These are phyloP conservation scores for Prosopocoilus inquinatus DNA, from an alignment of 2,888 invertebrate genomes.

Conservation along the genomic window DNA sequence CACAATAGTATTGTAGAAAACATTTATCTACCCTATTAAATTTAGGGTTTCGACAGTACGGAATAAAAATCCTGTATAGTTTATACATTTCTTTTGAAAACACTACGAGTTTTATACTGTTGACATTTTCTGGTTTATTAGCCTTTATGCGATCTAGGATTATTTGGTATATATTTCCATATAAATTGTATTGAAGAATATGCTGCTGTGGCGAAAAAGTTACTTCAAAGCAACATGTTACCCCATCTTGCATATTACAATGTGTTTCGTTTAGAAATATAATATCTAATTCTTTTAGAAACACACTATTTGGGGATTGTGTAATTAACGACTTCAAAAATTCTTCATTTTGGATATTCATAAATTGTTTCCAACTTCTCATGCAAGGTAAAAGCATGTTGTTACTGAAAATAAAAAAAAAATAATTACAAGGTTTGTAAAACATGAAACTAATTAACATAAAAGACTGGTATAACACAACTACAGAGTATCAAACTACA, in stretches of 20 bases:
- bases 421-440: constrained; percentile 3
- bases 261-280: not conserved
- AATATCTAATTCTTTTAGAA: constrained; percentile 1
- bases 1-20: not conserved
- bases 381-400: not conserved
- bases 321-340: not conserved
- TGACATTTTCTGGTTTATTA: constrained; percentile 3
- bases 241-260: not conserved
- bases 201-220: not conserved
- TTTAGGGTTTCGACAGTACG: not conserved
- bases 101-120: not conserved
- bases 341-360: too few relatives aligned
- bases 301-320: not conserved
- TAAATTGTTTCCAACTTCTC: not conserved
- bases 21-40: constrained; percentile 1
- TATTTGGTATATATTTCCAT: constrained; percentile 1
- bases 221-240: not conserved
- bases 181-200: not conserved
- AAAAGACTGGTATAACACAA: constrained; percentile 2
- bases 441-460: constrained; percentile 3
- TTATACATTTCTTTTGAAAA: not conserved
- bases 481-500: constrained; percentile 3
- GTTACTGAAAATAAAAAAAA: not conserved
- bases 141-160: not conserved
- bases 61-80: not conserved